These are phyloP conservation scores for Matsumyia berberina DNA, from an alignment of 2,888 invertebrate species.

Conservation along the genomic window DNA sequence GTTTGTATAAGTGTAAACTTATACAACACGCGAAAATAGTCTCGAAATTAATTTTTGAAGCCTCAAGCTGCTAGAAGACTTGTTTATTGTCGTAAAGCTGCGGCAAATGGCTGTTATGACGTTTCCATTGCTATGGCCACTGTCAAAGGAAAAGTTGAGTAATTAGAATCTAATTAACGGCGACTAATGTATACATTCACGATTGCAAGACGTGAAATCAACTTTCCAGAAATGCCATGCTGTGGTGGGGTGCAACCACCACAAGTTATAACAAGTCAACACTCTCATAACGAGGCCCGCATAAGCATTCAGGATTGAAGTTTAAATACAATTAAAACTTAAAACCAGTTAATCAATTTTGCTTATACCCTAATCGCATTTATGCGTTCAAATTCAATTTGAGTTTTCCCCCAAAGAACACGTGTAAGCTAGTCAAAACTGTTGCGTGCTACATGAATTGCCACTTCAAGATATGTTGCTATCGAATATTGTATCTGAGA, in stretches of 20 bases:
- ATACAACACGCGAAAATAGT: too few relatives aligned
- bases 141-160: conserved; percentile 2
- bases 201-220: conserved; percentile 9
- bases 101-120: neutral
- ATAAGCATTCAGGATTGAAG: conserved; percentile 7
- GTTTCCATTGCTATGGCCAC: neutral
- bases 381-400: conserved; percentile 35
- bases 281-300: neutral
- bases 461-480: conserved; percentile 22
- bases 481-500: conserved; percentile 21
- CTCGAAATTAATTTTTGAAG: neutral
- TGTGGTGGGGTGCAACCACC: conserved; percentile 15
- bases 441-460: conserved; percentile 41
- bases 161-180: conserved; percentile 27
- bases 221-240: conserved; percentile 12
- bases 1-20: neutral
- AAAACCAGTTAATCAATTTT: conserved; percentile 41
- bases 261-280: neutral
- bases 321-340: conserved; percentile 36
- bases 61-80: neutral
- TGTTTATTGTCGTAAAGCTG: conserved; percentile 3
- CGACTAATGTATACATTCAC: conserved; percentile 3
- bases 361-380: conserved; percentile 36
- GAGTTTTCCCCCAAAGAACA: conserved; percentile 31
- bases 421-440: conserved; percentile 2